These are phyloP conservation scores for Parazoanthus swiftii DNA, from an alignment of 92 coral and sea anemone species.

Conservation along the genomic window DNA sequence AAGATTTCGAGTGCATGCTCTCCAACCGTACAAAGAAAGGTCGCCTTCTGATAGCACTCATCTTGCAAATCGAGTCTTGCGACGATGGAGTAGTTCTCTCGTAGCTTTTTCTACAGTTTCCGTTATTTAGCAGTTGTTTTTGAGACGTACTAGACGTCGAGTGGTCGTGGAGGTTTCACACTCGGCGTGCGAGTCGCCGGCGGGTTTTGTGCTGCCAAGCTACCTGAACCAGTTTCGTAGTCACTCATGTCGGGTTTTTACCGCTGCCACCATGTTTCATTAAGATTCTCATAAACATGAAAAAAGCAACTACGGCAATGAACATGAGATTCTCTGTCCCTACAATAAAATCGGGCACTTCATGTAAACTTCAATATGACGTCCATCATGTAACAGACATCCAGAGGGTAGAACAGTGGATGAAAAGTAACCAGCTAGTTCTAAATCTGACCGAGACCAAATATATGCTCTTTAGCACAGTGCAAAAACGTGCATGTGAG, in stretches of 20 bases:
- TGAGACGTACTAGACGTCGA: conserved; percentile 21
- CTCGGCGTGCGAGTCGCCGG: conserved; percentile 5
- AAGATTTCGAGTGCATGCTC: conserved; percentile 27
- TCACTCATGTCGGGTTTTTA: neutral
- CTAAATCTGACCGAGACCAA: too few species aligned
- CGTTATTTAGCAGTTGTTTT: conserved; percentile 32
- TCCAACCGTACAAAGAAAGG: conserved; percentile 33
- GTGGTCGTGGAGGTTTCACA: conserved; percentile 36
- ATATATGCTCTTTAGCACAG: too few species aligned
- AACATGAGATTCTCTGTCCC: neutral
- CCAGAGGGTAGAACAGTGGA: too few species aligned
- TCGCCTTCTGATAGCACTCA: conserved; percentile 39
- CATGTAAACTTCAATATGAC: neutral
- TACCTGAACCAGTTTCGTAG: neutral
- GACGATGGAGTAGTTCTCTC: conserved; percentile 39
- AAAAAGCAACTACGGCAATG: too few species aligned
- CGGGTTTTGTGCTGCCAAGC: neutral
- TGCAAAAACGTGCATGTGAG: too few species aligned
- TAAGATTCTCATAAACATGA: neutral
- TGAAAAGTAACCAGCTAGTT: too few species aligned
- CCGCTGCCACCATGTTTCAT: conserved; percentile 16
- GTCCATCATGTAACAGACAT: too few species aligned
- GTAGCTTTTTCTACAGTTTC: conserved; percentile 49
- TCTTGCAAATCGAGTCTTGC: conserved; percentile 28
- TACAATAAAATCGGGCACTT: neutral